A percentile compares a stretch with the other conserved stretches of the same genome.
phyloP scores from a whole-genome alignment of 2,797 vertebrate species.

The Nannoperca australis region DNA sequence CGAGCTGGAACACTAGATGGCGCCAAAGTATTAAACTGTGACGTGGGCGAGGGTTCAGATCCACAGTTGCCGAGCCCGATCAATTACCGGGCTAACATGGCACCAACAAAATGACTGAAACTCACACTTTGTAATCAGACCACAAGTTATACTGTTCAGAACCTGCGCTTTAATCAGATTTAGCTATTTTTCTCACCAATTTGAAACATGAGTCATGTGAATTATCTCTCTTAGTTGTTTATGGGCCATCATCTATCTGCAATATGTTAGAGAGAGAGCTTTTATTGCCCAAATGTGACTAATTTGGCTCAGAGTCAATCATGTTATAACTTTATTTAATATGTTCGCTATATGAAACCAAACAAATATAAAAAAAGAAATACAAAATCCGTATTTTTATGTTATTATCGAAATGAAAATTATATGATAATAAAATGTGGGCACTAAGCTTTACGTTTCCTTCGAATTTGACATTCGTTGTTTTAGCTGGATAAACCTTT shows the following conservation, averaged over 20 bases:
- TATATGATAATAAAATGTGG: neutral
- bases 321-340: neutral
- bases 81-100: neutral
- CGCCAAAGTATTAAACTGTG: conserved; percentile 38
- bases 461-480: neutral
- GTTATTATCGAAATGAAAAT: neutral
- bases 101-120: neutral
- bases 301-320: neutral
- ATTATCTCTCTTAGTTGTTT: neutral
- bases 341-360: neutral
- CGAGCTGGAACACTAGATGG: conserved; percentile 56
- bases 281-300: neutral
- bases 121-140: neutral
- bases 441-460: neutral
- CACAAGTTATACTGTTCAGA: neutral
- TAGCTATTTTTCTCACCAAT: neutral
- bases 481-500: neutral
- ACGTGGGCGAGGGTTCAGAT: accelerated
- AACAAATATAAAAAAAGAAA: neutral
- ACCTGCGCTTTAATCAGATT: neutral
- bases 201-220: neutral
- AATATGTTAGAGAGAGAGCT: neutral
- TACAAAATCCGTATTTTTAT: neutral
- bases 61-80: neutral
- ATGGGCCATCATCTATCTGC: neutral